Base-by-base conservation (phyloP, 37 sponge, comb jelly and placozoan genomes). In the Tethya wilhelma region DNA sequence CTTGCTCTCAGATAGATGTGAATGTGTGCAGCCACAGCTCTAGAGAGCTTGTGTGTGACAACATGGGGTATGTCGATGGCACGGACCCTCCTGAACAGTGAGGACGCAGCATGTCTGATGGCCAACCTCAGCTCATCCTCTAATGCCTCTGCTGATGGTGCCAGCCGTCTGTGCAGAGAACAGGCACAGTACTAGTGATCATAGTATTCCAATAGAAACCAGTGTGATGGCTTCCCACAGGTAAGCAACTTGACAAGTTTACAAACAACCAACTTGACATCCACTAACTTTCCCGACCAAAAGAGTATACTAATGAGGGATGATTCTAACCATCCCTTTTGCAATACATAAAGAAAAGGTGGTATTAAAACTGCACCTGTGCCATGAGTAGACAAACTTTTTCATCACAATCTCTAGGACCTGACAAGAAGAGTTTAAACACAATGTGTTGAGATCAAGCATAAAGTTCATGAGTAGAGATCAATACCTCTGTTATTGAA, bases 321-420 rank as follows among this genome's bases (percentile, higher is more conserved):
- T n/a, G n/a, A n/a, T n/a, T n/a, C n/a, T n/a, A n/a, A n/a, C n/a
- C n/a, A n/a, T n/a, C n/a, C n/a, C n/a, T n/a, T n/a, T n/a, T n/a
- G n/a, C n/a, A n/a, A n/a, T n/a, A n/a, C n/a, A n/a, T n/a, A n/a
- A n/a, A n/a, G n/a, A n/a, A n/a, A n/a, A n/a, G n/a, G n/a, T n/a
- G n/a, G n/a, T n/a, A n/a, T n/a, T n/a, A n/a, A n/a, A n/a, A n/a
- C n/a, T n/a, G n/a, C 39, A 90, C 91, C 73, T 90, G 60, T 85
- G 75, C 91, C 91, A 90, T 0, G 76, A 64, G 71, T 85, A 81
- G 7, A 90, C 81, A 59, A 81, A 85, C 68, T 70, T 85, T 43
- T 81, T 57, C 58, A 90, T 40, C 14, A 81, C 77, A 28, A 81
- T 58, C 44, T 90, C 86, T 8, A 90, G 58, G 43, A 90, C 70